Percentiles rank a stretch among this genome's conserved stretches.
Evolutionary conservation across 2,888 invertebrate species (phyloP).

Genomic region (Dryobota labecula): DNA sequence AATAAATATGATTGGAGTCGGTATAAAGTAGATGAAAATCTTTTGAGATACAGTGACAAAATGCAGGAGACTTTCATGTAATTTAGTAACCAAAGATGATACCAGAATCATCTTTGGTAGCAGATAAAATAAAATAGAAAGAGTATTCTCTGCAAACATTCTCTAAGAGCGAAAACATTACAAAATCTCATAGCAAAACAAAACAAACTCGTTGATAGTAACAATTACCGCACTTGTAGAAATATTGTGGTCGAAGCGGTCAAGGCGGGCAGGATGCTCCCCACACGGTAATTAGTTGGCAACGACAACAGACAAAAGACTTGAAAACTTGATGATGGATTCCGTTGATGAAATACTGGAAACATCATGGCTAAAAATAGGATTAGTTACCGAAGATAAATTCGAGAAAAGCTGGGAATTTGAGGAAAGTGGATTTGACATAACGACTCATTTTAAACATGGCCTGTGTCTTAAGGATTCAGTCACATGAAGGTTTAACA

Average conservation of each 20-base stretch:
- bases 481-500: not conserved
- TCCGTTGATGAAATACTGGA: conserved; percentile 22
- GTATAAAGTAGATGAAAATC: not conserved
- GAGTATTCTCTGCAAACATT: not conserved
- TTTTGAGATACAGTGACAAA: not conserved
- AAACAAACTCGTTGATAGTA: conserved; percentile 26
- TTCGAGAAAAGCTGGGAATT: not conserved
- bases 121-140: not conserved
- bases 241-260: conserved; percentile 44
- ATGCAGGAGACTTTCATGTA: not conserved
- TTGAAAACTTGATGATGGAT: conserved; percentile 26
- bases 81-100: not conserved
- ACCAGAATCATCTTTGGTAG: not conserved
- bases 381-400: not conserved
- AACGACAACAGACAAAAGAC: conserved; percentile 24
- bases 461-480: not conserved
- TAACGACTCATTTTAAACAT: not conserved
- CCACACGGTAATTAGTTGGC: conserved; percentile 53
- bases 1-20: not conserved
- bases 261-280: conserved; percentile 51
- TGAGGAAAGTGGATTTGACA: not conserved
- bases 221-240: conserved; percentile 39
- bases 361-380: conserved; percentile 34
- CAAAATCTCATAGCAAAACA: conserved; percentile 19
- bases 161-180: not conserved